A percentile compares a stretch with the other conserved stretches of the same genome.
Evolutionary conservation across 1,140 invertebrate species (phyloP).

Genomic region (Cyclargus thomasi): DNA sequence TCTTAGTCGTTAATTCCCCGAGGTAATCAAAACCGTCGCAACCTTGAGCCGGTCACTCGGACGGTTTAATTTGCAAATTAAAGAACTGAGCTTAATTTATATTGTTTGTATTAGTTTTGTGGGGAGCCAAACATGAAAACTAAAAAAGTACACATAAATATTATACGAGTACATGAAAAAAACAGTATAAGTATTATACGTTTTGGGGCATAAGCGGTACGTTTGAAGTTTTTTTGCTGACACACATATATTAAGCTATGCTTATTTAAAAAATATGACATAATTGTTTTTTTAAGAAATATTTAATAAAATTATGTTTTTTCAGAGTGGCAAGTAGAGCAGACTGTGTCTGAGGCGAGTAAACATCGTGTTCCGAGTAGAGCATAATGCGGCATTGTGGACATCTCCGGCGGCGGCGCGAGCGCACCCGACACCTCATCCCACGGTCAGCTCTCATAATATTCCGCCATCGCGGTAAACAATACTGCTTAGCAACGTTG

Average conservation of each 20-base stretch:
- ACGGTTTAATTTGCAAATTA: slow-evolving; percentile 10
- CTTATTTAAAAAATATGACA: too few species aligned
- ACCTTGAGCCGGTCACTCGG: not conserved
- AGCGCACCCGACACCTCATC: slow-evolving; percentile 22
- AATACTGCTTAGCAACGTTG: not conserved
- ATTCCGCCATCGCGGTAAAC: not conserved
- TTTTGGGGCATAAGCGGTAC: too few species aligned
- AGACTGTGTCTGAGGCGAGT: slow-evolving; percentile 25
- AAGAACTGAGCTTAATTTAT: not conserved
- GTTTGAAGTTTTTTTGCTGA: too few species aligned
- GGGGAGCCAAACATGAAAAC: not conserved
- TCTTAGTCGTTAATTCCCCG: not conserved
- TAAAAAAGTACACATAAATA: not conserved
- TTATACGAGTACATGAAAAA: not conserved
- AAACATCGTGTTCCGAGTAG: slow-evolving; percentile 43
- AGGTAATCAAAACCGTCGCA: not conserved
- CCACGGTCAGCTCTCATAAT: slow-evolving; percentile 18
- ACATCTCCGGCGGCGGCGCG: slow-evolving; percentile 38
- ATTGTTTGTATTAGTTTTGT: not conserved
- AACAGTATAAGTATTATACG: too few species aligned
- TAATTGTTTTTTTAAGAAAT: too few species aligned
- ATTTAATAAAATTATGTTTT: too few species aligned
- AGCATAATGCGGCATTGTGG: slow-evolving; percentile 48
- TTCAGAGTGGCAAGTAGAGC: slow-evolving; percentile 29
- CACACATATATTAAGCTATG: too few species aligned